phyloP scores from a whole-genome alignment of 2,888 invertebrate genomes.

The Ophonus ardosiacus region DNA sequence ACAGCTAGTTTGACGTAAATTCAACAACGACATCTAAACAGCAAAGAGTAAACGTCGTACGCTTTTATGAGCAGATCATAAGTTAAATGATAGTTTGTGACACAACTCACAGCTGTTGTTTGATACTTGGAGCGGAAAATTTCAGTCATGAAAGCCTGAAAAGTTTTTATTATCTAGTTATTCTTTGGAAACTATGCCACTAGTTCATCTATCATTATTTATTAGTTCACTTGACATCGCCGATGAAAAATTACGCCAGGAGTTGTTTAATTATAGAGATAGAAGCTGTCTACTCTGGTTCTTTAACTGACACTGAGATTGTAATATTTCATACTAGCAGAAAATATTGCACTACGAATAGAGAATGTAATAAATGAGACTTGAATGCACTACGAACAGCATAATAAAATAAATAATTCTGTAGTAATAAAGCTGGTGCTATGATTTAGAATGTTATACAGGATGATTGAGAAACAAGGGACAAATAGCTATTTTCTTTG shows the following conservation, averaged over 20 bases:
- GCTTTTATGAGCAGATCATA: conserved; percentile 7
- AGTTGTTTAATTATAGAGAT: background rate
- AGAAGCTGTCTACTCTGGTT: background rate
- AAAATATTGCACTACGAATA: background rate
- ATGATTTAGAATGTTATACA: no score
- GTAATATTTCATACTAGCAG: background rate
- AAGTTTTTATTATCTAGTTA: conserved; percentile 26
- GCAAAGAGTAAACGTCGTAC: background rate
- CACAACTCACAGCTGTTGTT: conserved; percentile 10
- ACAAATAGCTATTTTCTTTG: no score
- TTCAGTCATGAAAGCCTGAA: conserved; percentile 1
- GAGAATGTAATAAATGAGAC: background rate
- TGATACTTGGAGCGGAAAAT: conserved; percentile 2
- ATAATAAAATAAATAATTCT: background rate
- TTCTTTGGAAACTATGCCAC: conserved; percentile 3
- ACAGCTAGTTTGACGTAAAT: conserved; percentile 7
- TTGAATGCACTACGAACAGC: background rate
- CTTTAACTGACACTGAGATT: background rate
- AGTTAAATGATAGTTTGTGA: conserved; percentile 18
- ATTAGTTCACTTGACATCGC: background rate
- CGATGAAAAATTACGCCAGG: conserved; percentile 8
- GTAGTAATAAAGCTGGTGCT: no score
- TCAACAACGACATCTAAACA: background rate
- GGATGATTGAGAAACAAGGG: no score
- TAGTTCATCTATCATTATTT: conserved; percentile 18